A percentile compares a stretch with the other conserved stretches of the same genome.
Evolutionary conservation across 1,140 invertebrate genomes (phyloP).

Genomic region (Vollenhovia emeryi): DNA sequence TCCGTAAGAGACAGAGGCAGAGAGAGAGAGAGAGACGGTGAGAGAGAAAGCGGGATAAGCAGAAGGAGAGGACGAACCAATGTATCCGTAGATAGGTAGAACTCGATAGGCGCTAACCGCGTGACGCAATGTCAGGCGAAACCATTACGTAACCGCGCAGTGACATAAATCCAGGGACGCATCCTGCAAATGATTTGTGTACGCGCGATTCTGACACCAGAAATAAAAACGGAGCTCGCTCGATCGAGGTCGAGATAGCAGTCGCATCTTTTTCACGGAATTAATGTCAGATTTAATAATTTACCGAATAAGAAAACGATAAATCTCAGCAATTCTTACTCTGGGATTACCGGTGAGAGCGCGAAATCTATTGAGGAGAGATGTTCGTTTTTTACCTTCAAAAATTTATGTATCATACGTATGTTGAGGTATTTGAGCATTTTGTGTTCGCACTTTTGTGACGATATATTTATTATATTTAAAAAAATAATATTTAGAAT

Average conservation of each 20-base stretch:
- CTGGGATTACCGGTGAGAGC: neutral
- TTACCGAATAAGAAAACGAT: neutral
- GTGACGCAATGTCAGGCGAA: conserved; percentile 43
- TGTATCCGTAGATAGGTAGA: conserved; percentile 25
- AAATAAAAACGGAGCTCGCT: neutral
- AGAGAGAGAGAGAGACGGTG: neutral
- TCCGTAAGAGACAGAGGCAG: neutral
- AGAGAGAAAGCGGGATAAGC: neutral
- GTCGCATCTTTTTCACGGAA: neutral
- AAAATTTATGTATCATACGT: neutral
- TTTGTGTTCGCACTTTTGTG: neutral
- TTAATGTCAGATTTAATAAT: neutral
- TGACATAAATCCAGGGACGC: conserved; percentile 43
- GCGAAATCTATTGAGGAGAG: neutral
- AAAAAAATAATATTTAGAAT: neutral
- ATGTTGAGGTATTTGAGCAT: neutral
- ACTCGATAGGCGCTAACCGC: conserved; percentile 28
- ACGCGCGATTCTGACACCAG: neutral
- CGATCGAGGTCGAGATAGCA: neutral
- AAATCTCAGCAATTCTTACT: neutral
- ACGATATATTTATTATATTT: neutral
- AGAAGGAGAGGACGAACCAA: conserved; percentile 24
- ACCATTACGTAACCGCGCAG: conserved; percentile 21
- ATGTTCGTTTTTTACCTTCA: neutral
- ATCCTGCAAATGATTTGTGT: conserved; percentile 30